Evolutionary conservation across 2,888 invertebrate species (phyloP).

Genomic region (Prosapia bicincta): DNA sequence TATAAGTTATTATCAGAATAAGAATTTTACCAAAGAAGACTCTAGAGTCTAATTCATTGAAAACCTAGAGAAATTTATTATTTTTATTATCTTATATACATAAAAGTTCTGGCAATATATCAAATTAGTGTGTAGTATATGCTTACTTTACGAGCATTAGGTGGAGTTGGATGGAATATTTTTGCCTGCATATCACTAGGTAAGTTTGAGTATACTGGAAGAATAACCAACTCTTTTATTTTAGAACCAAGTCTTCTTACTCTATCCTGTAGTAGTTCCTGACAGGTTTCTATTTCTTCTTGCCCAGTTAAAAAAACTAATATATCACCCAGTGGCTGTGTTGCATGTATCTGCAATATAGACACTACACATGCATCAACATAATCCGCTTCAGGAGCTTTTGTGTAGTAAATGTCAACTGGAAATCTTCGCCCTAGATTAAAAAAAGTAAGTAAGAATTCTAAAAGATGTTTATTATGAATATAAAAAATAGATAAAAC

Average conservation of each 20-base stretch:
- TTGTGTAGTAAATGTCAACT: constrained; percentile 98
- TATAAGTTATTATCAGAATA: too few species aligned
- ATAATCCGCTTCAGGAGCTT: constrained; percentile 99
- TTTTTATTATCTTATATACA: too few species aligned
- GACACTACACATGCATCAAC: constrained; percentile 98
- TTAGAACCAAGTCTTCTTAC: constrained; percentile 89
- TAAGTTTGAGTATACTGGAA: constrained; percentile 97
- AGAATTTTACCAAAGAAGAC: too few species aligned
- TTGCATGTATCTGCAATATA: constrained; percentile 95
- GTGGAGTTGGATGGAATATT: constrained; percentile 97
- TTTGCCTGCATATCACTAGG: constrained; percentile 99
- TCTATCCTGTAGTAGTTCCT: constrained; percentile 85
- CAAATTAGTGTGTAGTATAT: too few species aligned
- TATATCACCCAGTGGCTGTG: constrained; percentile 94
- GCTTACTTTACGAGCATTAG: constrained; percentile 83
- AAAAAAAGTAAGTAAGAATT: constrained; percentile 20
- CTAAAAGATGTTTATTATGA: neutral
- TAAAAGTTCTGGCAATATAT: too few species aligned
- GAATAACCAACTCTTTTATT: constrained; percentile 84
- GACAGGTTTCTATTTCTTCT: constrained; percentile 72
- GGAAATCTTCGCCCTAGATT: constrained; percentile 84
- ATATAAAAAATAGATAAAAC: too few species aligned
- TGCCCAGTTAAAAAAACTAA: constrained; percentile 88
- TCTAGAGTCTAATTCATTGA: too few species aligned
- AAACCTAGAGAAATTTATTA: too few species aligned